Conservation (phyloP, 2,888 invertebrate species). For the Erebia ligea region DNA sequence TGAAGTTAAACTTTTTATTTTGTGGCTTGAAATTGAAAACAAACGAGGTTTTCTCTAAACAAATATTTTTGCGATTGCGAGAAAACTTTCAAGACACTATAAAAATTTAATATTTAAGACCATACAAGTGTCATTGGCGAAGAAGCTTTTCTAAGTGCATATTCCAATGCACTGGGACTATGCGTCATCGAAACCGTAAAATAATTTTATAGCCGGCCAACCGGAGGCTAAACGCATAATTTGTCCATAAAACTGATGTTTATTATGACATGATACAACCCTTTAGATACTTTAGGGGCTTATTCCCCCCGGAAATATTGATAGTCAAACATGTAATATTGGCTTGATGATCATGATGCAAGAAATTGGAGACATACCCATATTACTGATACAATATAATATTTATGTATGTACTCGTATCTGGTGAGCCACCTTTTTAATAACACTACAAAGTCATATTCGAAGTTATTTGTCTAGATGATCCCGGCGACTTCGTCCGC, state of each 20-base stretch:
- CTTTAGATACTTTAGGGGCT: slow-evolving; percentile 41
- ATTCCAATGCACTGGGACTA: slow-evolving; percentile 50
- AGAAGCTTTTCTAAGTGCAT: slow-evolving; percentile 65
- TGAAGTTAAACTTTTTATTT: background rate
- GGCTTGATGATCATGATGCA: background rate
- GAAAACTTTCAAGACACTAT: background rate
- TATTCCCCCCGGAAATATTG: slow-evolving; percentile 8
- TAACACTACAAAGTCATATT: too few relatives aligned
- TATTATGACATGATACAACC: slow-evolving; percentile 61
- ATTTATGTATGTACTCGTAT: too few relatives aligned
- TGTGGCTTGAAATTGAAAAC: background rate
- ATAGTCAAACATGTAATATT: background rate
- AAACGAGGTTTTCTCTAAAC: background rate
- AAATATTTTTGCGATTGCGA: background rate
- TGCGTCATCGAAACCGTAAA: slow-evolving; percentile 65
- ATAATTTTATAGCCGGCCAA: slow-evolving; percentile 60
- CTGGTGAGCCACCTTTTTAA: too few relatives aligned
- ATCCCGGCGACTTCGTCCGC: too few relatives aligned
- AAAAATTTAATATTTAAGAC: slow-evolving; percentile 19
- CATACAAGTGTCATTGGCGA: slow-evolving; percentile 35
- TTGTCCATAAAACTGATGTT: slow-evolving; percentile 65
- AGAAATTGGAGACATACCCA: background rate
- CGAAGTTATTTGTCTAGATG: too few relatives aligned
- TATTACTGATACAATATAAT: background rate
- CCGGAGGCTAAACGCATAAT: slow-evolving; percentile 63